Base-by-base conservation (phyloP, 2,113 vertebrate species). In the Cochlearius cochlearius region DNA sequence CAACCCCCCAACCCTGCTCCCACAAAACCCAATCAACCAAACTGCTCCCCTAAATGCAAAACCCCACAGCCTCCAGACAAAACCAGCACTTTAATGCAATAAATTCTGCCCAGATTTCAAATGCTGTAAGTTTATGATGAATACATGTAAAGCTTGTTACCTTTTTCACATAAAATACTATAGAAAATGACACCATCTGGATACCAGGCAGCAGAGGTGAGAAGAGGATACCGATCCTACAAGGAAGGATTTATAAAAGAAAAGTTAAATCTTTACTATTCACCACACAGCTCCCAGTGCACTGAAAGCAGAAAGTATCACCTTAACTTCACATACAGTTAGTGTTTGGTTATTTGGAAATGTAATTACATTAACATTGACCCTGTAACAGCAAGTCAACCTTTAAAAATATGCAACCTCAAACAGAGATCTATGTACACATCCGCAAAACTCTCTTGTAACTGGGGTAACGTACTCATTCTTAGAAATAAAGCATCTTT, bases 191-290 rank as follows among this genome's bases (percentile, higher is more conserved):
- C 47, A 99, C 92, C 49, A 98, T 99, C 97, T 99, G 99, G 78
- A 99, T 99, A 88, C 97, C 97, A 34, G 99, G 99, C 78, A 99
- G 98, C 80, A 99, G 97, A 68, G 99, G 99, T 68, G 99, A 98
- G 96, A 99, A 99, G 97, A 99, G 99, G 88, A 99, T 98, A 67
- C 99, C 99, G 27, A 99, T 98, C 99, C 99, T 99, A 66, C 1
- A 47, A 81, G 50, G 63, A 96, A 90, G 87, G 63, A 75, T 95
- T 93, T 83, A 34, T 26, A 56, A 47, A 10, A 36, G 47, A 56
- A 32, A 92, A 47, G 18, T 82, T 69, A 76, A 25, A 45, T 20
- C 17, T 75, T 52, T 32, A 27, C 29, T 64, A 27, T 29, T 64
- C 32, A 55, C 8, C 21, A 38, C 56, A n/a, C 8, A 53, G 19